Base-by-base conservation (phyloP, 2,113 vertebrate species). In the Furnarius figulus region DNA sequence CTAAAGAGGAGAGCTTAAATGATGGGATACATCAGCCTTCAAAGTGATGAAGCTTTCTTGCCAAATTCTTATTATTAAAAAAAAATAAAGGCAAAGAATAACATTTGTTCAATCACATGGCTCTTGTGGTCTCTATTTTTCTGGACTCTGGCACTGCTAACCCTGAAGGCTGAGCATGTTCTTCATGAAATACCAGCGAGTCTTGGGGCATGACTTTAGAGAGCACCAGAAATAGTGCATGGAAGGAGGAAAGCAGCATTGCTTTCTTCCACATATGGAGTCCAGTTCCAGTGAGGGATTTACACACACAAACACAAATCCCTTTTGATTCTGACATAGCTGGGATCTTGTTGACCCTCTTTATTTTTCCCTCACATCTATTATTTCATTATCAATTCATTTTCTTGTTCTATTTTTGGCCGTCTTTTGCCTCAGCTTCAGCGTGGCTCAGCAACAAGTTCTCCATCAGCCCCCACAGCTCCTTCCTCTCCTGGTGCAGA, bases 151-250 rank as follows among this genome's bases (percentile, higher is more conserved):
- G 68, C 59, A 42, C 71, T 46, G 58, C 47, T 88, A 78, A 46
- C 71, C 63, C 75, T 16, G 31, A 58, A 85, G 73, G 53, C 33
- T 31, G 44, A 90, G 63, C 47, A 22, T 79, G 90, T 93, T 90
- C 90, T 47, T 27, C 37, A 42, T 44, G 33, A 84, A 84, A 95
- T 89, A 31, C 83, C 86, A 90, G 49, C 1, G 0, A 70, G 53
- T 13, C 72, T n/a, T n/a, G 46, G 76, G 59, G 37, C 67, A 58
- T 12, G 72, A 52, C 79, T 94, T 86, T 28, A 44, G 67, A 86
- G 55, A 96, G 46, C 86, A 89, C 86, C 67, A 95, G 80, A 84
- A 96, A 95, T 27, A 85, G 90, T 50, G 88, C 27, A 22, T 12
- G 75, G 76, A 55, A 58, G 49, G 31, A 88, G 63, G 75, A 66